Base-by-base conservation (phyloP, 2,113 vertebrate genomes). In the Rhinolophus sinicus region DNA sequence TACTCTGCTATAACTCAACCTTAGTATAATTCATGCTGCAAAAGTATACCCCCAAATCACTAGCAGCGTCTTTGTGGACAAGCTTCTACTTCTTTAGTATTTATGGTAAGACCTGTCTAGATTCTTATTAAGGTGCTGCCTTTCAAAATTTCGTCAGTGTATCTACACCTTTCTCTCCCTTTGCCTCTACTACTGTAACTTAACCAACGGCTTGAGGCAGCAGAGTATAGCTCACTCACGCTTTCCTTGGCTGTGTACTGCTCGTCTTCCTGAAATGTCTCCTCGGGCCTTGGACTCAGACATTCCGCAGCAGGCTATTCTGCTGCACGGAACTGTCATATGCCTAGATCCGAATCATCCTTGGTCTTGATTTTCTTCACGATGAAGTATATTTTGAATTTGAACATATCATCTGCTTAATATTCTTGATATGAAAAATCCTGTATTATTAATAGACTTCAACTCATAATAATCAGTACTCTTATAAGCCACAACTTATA, bases 361-460 rank as follows among this genome's bases (percentile, higher is more conserved):
- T 22, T 73, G 38, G 6, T 33, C 62, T 89, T 72, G 52, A 76
- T 92, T 93, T 92, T 88, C 13, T 67, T 73, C 40, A 22, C 67
- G 82, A 28, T 56, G 60, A 81, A 72, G 14, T 33, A 77, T 69
- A 30, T 67, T 64, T 35, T 89, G 62, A 87, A 50, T 80, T 78
- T 87, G 70, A 58, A 35, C 38, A 70, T 82, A 86, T 76, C 72
- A 88, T 72, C 65, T 82, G 40, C n/a, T 78, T 96, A 91, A 86
- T 92, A 73, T 69, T 75, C 28, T 89, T 78, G 26, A 56, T 95
- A 69, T 62, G 18, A 89, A 90, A 86, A 83, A 9, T 8, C 28
- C 22, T 77, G 64, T 86, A 69, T 86, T 95, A 92, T 95, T 92
- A 89, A 94, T 75, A 92, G 35, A 54, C 28, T 60, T 2, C 14